These are phyloP conservation scores for Isaurus tuberculatus DNA, from an alignment of 92 coral and sea anemone genomes.

Conservation along the genomic window DNA sequence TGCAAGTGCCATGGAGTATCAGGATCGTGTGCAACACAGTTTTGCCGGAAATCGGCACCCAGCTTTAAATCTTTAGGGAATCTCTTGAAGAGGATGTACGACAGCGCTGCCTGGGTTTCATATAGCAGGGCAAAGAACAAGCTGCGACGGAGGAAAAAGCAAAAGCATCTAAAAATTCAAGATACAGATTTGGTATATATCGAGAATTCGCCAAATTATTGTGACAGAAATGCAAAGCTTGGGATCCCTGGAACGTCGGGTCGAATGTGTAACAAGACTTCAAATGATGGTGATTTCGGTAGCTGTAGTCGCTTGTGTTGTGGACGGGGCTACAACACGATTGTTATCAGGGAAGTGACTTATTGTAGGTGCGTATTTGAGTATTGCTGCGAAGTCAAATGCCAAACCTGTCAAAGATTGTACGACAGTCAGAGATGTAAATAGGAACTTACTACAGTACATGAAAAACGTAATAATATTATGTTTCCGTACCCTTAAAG, in stretches of 20 bases:
- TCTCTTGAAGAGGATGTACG: slow-evolving; percentile 69
- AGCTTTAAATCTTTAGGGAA: slow-evolving; percentile 74
- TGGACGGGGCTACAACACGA: slow-evolving; percentile 91
- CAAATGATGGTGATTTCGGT: slow-evolving; percentile 68
- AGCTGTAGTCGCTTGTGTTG: slow-evolving; percentile 89
- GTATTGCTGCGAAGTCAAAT: slow-evolving; percentile 91
- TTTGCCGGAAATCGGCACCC: slow-evolving; percentile 85
- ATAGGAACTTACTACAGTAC: slow-evolving; percentile 21
- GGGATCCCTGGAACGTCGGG: slow-evolving; percentile 91
- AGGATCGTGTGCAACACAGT: slow-evolving; percentile 78
- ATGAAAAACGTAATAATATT: no score
- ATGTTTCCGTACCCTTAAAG: no score
- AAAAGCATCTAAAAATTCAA: slow-evolving; percentile 63
- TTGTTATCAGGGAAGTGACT: slow-evolving; percentile 73
- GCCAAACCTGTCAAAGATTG: slow-evolving; percentile 76
- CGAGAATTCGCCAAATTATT: slow-evolving; percentile 84
- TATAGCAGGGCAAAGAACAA: slow-evolving; percentile 73
- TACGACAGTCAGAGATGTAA: slow-evolving; percentile 87
- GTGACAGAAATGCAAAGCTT: slow-evolving; percentile 66
- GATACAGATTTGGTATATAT: slow-evolving; percentile 70
- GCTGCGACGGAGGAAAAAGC: slow-evolving; percentile 58
- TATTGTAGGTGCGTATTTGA: slow-evolving; percentile 82
- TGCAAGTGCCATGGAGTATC: slow-evolving; percentile 98
- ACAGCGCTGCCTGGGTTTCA: slow-evolving; percentile 66
- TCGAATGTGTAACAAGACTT: slow-evolving; percentile 82